Percentiles rank a stretch among this genome's conserved stretches.
These are phyloP conservation scores for Drosophila prosaltans DNA, from an alignment of 1,140 invertebrate species.

Conservation along the genomic window DNA sequence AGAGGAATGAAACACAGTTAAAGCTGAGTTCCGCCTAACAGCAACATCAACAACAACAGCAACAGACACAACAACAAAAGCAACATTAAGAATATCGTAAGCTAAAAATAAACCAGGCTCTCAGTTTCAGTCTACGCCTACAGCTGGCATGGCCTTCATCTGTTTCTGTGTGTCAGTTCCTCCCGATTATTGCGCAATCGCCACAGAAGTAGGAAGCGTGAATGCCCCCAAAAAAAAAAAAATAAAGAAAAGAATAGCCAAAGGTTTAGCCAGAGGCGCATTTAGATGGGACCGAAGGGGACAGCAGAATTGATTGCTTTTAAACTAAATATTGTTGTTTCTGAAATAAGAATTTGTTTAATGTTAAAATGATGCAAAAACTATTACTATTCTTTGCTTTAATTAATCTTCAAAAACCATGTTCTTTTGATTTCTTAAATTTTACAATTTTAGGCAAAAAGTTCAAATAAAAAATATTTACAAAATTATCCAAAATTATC, in stretches of 20 bases:
- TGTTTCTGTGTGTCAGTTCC: constrained; percentile 21
- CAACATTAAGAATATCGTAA: background rate
- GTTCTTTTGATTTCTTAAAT: too few relatives aligned
- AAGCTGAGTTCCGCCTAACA: constrained; percentile 34
- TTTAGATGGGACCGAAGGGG: too few relatives aligned
- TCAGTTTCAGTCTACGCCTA: constrained; percentile 26
- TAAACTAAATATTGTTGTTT: too few relatives aligned
- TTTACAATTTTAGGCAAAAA: too few relatives aligned
- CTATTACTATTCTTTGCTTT: too few relatives aligned
- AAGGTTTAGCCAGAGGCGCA: constrained; percentile 19
- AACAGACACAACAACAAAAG: background rate
- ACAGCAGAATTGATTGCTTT: too few relatives aligned
- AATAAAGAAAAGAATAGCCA: constrained; percentile 19
- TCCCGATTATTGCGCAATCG: constrained; percentile 70
- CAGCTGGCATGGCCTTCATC: constrained; percentile 8
- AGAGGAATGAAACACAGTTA: constrained; percentile 35
- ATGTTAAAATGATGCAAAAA: too few relatives aligned
- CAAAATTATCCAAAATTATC: too few relatives aligned
- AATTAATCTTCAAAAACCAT: too few relatives aligned
- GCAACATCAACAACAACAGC: constrained; percentile 2
- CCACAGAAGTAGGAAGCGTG: constrained; percentile 22
- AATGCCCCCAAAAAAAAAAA: background rate
- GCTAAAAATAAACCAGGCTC: constrained; percentile 68
- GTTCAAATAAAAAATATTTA: too few relatives aligned
- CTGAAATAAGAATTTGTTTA: too few relatives aligned